Conservation (phyloP, 2,797 vertebrate species). For the Takifugu ocellatus region DNA sequence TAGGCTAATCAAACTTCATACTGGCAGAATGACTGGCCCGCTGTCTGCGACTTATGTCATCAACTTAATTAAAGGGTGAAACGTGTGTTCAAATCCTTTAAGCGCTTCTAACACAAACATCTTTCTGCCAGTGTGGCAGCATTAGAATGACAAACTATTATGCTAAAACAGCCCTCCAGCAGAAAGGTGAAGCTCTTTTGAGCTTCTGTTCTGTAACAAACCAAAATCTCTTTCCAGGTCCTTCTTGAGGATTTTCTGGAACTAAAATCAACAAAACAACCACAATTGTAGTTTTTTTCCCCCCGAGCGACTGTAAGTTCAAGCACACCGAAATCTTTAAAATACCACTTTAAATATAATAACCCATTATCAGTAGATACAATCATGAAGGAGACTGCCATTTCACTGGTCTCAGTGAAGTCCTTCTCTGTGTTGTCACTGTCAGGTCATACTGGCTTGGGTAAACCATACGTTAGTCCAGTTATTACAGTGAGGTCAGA, state of each 20-base stretch:
- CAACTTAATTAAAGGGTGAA: slow-evolving; percentile 68
- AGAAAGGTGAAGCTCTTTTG: too few species aligned
- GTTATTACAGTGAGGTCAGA: slow-evolving; percentile 69
- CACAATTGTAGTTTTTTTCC: background rate
- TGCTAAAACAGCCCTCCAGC: too few species aligned
- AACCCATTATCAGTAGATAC: background rate
- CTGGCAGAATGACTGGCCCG: slow-evolving; percentile 57
- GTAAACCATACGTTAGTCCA: slow-evolving; percentile 56
- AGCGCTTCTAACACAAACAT: slow-evolving; percentile 36
- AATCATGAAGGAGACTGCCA: slow-evolving; percentile 14
- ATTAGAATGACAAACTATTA: slow-evolving; percentile 6
- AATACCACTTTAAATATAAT: too few species aligned
- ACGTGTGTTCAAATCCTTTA: slow-evolving; percentile 35
- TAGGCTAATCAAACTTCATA: slow-evolving; percentile 69
- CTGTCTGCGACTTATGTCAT: slow-evolving; percentile 63
- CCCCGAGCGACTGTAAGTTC: too few species aligned
- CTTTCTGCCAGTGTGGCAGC: slow-evolving; percentile 48
- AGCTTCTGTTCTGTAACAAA: too few species aligned
- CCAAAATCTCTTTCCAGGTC: too few species aligned
- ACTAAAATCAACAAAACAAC: background rate
- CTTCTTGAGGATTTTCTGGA: background rate
- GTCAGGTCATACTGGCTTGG: slow-evolving; percentile 39
- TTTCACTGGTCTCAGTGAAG: slow-evolving; percentile 38
- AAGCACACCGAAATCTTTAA: too few species aligned
- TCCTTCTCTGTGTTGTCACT: slow-evolving; percentile 40